Evolutionary conservation across 2,888 invertebrate genomes (phyloP).

Genomic region (Drosophila pegasa): DNA sequence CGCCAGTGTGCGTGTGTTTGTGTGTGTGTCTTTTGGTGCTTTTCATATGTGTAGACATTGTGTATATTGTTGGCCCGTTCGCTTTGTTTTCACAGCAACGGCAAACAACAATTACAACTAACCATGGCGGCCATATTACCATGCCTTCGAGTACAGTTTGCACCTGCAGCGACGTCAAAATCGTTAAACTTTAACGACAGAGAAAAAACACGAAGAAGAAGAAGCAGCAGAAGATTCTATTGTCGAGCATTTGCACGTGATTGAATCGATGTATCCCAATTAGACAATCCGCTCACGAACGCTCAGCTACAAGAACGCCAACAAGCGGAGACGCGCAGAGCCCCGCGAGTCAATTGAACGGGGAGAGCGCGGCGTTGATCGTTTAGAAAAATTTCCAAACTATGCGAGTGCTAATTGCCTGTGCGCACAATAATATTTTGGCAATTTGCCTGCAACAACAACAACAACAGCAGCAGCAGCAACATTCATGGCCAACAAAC

Average conservation of each 20-base stretch:
- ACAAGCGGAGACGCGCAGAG: conserved; percentile 37
- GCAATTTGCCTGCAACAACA: conserved; percentile 50
- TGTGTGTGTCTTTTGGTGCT: conserved; percentile 65
- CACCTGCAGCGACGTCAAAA: conserved; percentile 74
- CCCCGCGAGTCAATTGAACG: background rate
- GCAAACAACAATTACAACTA: conserved; percentile 44
- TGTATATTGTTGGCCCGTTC: conserved; percentile 56
- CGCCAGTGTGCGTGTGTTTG: conserved; percentile 27
- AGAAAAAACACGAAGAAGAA: background rate
- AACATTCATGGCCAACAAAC: conserved; percentile 44
- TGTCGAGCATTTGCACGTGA: conserved; percentile 73
- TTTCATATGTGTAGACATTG: conserved; percentile 62
- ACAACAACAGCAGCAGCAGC: conserved; percentile 15
- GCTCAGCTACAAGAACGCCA: conserved; percentile 63
- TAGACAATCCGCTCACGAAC: conserved; percentile 75
- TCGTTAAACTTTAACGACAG: conserved; percentile 75
- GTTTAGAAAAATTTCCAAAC: conserved; percentile 55
- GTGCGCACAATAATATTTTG: conserved; percentile 62
- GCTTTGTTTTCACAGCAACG: conserved; percentile 71
- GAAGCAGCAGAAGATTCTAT: conserved; percentile 56
- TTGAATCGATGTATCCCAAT: conserved; percentile 63
- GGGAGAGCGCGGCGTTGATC: background rate
- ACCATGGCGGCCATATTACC: conserved; percentile 78
- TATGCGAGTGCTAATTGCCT: conserved; percentile 61
- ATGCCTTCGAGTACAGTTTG: conserved; percentile 71